Base-by-base conservation (phyloP, 2,888 invertebrate genomes). In the Habroteleia sp. region DNA sequence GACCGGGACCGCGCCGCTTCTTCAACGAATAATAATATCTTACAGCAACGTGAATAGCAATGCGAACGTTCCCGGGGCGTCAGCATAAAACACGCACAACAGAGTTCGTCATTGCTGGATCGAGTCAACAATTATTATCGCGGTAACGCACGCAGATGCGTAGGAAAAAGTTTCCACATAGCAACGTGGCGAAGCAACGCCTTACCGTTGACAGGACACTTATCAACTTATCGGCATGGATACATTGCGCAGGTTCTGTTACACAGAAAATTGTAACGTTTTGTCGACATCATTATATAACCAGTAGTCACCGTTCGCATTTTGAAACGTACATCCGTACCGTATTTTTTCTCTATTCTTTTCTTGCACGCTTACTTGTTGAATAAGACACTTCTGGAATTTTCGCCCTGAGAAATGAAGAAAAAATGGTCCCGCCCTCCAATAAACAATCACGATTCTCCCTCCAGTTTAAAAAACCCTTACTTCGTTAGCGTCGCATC, bases 331-430 rank as follows among this genome's bases (percentile, higher is more conserved):
- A 20, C 48, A 33, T 33, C 39, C 42, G 42, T 35, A 14, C 41
- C 8, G 68, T 68, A 44, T 54, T 54, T 42, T 79, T 79, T 79
- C 79, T 79, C 69, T 74, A 74, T 66, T 74, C 73, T 73, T 75
- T 56, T 58, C 48, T 54, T 62, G 14, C n/a, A n/a, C n/a, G n/a
- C n/a, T n/a, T n/a, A n/a, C n/a, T n/a, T 62, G 10, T 77, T 72
- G 74, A 77, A 81, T 78, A 73, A 78, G 74, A 54, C 75, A 73
- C 62, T 37, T 76, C 50, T 58, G 52, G 75, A 77, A 81, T 78
- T 77, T 71, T 54, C 50, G 66, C 72, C 72, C 54, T 48, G 3
- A 41, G 68, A 66, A 79, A 63, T 54, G 66, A 65, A 63, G 48
- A n/a, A n/a, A n/a, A n/a, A n/a, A n/a, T n/a, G 39, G 39, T 58